Evolutionary conservation across 2,797 vertebrate genomes (phyloP).

Genomic region (Lagorchestes hirsutus): DNA sequence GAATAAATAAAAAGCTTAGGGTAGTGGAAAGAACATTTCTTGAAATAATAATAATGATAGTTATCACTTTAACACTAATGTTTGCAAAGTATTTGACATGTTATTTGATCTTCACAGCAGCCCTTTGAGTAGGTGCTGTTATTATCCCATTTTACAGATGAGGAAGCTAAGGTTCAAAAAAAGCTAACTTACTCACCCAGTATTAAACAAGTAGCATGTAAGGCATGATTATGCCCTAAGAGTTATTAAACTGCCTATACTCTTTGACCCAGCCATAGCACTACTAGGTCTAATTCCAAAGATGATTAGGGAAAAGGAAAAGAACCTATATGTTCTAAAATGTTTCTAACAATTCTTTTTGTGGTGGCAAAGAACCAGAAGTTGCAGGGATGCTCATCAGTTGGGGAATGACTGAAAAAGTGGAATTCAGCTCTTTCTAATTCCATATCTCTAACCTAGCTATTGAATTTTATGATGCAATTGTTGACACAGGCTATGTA

Average conservation of each 20-base stretch:
- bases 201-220: neutral
- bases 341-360: neutral
- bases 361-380: neutral
- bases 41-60: neutral
- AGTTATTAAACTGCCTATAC: neutral
- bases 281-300: neutral
- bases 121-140: neutral
- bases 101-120: neutral
- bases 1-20: neutral
- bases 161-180: neutral
- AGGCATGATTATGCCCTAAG: neutral
- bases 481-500: neutral
- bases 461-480: neutral
- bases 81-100: neutral
- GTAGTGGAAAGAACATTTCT: neutral
- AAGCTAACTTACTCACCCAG: neutral
- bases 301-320: neutral
- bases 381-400: neutral
- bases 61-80: neutral
- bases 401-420: too few relatives aligned
- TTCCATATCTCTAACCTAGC: neutral
- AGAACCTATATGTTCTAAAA: neutral
- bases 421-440: neutral
- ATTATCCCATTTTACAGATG: neutral
- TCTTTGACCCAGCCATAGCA: neutral